Percentiles rank a stretch among this genome's conserved stretches.
Conservation (phyloP, 2,797 vertebrate species). For the Remorina albescens region DNA sequence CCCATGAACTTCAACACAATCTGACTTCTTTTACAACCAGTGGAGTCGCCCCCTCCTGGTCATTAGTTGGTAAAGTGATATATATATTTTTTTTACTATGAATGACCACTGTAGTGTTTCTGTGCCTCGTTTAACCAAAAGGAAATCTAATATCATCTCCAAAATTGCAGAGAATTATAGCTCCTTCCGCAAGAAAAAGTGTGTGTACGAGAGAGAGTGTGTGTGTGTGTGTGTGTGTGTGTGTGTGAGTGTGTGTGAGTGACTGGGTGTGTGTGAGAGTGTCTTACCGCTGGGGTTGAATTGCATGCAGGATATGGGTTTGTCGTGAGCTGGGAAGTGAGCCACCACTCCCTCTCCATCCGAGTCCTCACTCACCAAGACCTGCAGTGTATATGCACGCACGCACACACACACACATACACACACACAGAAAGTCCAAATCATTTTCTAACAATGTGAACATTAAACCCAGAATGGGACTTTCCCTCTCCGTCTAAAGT, state of each 20-base stretch:
- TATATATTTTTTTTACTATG: too few species aligned
- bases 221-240: constrained; percentile 28
- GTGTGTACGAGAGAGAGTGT: constrained; percentile 41
- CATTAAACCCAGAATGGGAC: constrained; percentile 68
- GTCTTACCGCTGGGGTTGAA: constrained; percentile 97
- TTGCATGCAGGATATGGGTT: constrained; percentile 99
- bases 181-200: constrained; percentile 28
- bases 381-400: constrained; percentile 79
- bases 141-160: constrained; percentile 15
- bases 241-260: constrained; percentile 34
- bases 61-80: background rate
- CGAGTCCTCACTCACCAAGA: constrained; percentile 95
- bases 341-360: constrained; percentile 96
- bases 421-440: constrained; percentile 46
- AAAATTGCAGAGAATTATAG: constrained; percentile 5
- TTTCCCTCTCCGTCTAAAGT: constrained; percentile 56
- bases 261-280: constrained; percentile 43
- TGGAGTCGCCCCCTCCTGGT: too few species aligned
- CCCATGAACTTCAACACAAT: too few species aligned
- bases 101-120: background rate
- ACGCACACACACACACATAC: constrained; percentile 35
- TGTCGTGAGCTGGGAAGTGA: constrained; percentile 99
- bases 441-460: constrained; percentile 73
- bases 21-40: too few species aligned
- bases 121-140: background rate